Base-by-base conservation (phyloP, 2,888 invertebrate genomes). In the Leucania comma region DNA sequence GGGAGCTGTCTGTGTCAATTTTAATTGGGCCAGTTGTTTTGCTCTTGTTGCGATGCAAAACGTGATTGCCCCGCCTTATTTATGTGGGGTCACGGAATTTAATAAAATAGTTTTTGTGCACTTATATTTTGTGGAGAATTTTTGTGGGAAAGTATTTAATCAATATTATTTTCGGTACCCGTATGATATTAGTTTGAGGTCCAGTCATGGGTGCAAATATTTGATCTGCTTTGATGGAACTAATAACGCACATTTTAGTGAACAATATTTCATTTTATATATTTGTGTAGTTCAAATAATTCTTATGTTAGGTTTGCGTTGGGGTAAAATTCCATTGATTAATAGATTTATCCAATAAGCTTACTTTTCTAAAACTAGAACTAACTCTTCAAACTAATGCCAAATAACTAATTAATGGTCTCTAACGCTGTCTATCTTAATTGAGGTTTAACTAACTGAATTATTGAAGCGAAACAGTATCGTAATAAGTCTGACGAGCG, bases 11-110 rank as follows among this genome's bases (percentile, higher is more conserved):
- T 90, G 91, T 95, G 95, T 95, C 94, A 94, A 92, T 91, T 95
- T 95, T 96, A 95, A 95, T 95, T 95, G 95, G 95, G 91, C 92
- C 92, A 92, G 90, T 87, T 90, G 89, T 92, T 89, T 93, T 93
- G 89, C 89, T 93, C 90, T 90, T 91, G 86, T 92, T 90, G 85
- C 86, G 95, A 95, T 95, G 85, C 82, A 86, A 68, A 78, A 71
- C 68, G 83, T 89, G 95, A 95, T 95, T 94, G 89, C 86, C 85
- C 88, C 87, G 87, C 87, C 90, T 92, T 92, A 91, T 93, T 94
- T 94, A 93, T 93, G 91, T 92, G 90, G 88, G 93, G 93, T 93
- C 93, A 92, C 89, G 90, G 91, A 92, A 88, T 91, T 90, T 90
- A 85, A 85, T 87, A 89, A 84, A 84, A 81, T 84, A 76, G 77